Base-by-base conservation (phyloP, 2,113 vertebrate species). In the Galeopterus variegatus region DNA sequence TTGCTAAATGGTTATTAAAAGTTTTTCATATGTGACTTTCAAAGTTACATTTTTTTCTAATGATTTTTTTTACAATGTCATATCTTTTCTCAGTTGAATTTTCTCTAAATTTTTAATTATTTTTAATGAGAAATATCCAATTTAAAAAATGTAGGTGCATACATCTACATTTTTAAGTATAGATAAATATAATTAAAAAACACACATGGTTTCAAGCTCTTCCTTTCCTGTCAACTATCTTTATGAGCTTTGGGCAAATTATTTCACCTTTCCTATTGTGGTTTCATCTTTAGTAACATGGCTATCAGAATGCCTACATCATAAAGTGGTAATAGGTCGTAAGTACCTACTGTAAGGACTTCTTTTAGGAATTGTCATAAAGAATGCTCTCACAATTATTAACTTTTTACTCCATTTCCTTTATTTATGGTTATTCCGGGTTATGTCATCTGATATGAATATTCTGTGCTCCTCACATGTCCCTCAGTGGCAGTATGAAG, bases 1-100 rank as follows among this genome's bases (percentile, higher is more conserved):
- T 75, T 84, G 8, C 48, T 95, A 67, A 79, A 36, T 90, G n/a
- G 3, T 93, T 79, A 54, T 82, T 93, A 95, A 26, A 93, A 88
- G 2, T 65, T 3, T 67, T 70, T 56, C 5, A 62, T 64, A 50
- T 79, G 23, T 60, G 31, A 67, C 92, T 97, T 92, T 60, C 26
- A 73, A 75, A 89, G 85, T 62, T 15, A 31, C 18, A 52, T 11
- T 88, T 96, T 94, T 62, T 93, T 48, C 36, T 52, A 94, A 73
- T 12, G 54, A n/a, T 69, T 82, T 76, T 12, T 82, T 94, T 64
- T 81, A 41, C 86, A 24, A 60, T 60, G 33, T 54, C 31, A 50
- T 52, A 62, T 33, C 1, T 88, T 79, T 76, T 58, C 7, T 84
- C 2, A 52, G 14, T 93, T 90, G 77, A 67, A 36, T 58, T 94